Conservation (phyloP, 1,140 invertebrate species). For the Bombus turneri region DNA sequence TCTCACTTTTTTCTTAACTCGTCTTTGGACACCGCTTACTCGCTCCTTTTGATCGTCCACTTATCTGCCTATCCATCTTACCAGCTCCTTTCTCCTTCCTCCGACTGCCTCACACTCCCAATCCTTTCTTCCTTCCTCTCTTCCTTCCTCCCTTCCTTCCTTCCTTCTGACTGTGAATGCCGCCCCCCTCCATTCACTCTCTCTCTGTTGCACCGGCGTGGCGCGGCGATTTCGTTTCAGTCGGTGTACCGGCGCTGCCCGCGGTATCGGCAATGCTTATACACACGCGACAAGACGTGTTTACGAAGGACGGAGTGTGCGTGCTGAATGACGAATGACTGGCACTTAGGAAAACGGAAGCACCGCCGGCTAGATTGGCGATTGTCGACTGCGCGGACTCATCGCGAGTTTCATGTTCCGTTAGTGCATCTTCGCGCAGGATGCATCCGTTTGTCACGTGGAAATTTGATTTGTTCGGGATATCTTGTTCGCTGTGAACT, state of each 20-base stretch:
- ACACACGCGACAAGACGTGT: not conserved
- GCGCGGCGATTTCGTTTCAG: slow-evolving; percentile 21
- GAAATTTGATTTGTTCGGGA: slow-evolving; percentile 36
- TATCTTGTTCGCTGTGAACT: not conserved
- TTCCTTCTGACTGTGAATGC: no score
- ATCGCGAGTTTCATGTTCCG: not conserved
- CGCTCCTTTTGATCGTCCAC: slow-evolving; percentile 23
- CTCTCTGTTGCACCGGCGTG: not conserved
- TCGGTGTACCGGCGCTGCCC: not conserved
- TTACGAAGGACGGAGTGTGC: slow-evolving; percentile 39
- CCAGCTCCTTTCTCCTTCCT: not conserved
- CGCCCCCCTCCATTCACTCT: not conserved
- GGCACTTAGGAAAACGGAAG: slow-evolving; percentile 53
- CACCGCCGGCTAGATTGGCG: not conserved
- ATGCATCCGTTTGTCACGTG: slow-evolving; percentile 47
- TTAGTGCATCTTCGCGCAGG: not conserved
- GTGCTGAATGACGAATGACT: slow-evolving; percentile 61
- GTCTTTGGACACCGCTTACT: slow-evolving; percentile 15
- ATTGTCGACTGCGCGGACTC: not conserved
- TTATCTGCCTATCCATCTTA: slow-evolving; percentile 35
- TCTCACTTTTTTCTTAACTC: slow-evolving; percentile 2
- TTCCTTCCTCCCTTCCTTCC: not conserved
- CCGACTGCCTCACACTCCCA: not conserved
- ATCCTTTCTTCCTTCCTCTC: not conserved
- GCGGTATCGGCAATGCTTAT: slow-evolving; percentile 17